Percentiles rank a stretch among this genome's conserved stretches.
phyloP scores from a whole-genome alignment of 2,797 vertebrate genomes.

The Oophaga sylvatica region DNA sequence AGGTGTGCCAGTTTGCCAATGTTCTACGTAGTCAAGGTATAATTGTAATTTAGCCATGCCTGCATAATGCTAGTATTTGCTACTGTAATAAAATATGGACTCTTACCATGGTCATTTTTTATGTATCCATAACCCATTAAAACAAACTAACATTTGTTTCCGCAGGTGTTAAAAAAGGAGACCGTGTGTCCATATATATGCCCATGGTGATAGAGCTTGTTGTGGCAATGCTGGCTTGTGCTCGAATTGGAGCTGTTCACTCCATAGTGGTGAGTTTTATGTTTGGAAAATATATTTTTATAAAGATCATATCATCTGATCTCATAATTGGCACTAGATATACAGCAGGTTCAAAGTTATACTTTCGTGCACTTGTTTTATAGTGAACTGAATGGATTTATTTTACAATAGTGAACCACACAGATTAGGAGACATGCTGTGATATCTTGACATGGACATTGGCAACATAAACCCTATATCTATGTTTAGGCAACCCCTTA shows the following conservation, averaged over 20 bases:
- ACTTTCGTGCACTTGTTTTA: background rate
- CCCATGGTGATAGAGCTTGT: slow-evolving; percentile 97
- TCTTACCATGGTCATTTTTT: background rate
- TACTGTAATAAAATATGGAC: no score
- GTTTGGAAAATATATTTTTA: background rate
- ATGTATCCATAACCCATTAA: background rate
- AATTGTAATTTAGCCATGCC: background rate
- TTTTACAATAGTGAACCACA: background rate
- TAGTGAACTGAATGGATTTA: background rate
- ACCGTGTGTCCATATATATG: slow-evolving; percentile 94
- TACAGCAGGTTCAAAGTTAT: background rate
- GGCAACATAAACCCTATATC: background rate
- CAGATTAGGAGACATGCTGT: background rate
- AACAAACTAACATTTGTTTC: slow-evolving; percentile 47
- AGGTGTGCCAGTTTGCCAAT: slow-evolving; percentile 92
- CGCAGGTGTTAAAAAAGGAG: slow-evolving; percentile 91
- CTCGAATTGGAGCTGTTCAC: slow-evolving; percentile 91
- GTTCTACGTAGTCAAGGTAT: slow-evolving; percentile 91
- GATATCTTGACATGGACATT: background rate
- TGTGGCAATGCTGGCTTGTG: slow-evolving; percentile 93
- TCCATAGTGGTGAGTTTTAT: slow-evolving; percentile 88
- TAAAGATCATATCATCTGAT: background rate
- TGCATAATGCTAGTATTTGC: no score
- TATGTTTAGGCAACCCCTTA: background rate
- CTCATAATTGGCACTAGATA: background rate